These are phyloP conservation scores for Buathra laborator DNA, from an alignment of 2,888 invertebrate species.

Conservation along the genomic window DNA sequence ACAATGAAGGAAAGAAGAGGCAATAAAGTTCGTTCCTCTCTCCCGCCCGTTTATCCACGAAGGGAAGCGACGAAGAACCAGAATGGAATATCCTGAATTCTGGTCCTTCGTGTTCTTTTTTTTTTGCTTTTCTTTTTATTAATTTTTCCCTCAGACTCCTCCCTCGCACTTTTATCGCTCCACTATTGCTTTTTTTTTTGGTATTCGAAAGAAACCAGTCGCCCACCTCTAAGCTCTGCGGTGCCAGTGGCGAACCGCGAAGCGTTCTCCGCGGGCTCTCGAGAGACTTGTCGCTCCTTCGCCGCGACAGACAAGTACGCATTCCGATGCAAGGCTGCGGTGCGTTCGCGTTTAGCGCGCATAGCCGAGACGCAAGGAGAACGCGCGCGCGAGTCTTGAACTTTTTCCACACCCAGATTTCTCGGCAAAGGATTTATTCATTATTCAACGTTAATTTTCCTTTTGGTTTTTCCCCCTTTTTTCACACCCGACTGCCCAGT, in stretches of 20 bases:
- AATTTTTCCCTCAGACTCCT: slow-evolving; percentile 23
- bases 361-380: slow-evolving; percentile 51
- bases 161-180: slow-evolving; percentile 42
- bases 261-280: background rate
- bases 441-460: background rate
- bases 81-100: slow-evolving; percentile 11
- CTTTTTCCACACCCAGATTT: slow-evolving; percentile 37
- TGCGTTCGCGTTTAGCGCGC: slow-evolving; percentile 26
- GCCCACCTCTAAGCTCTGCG: slow-evolving; percentile 12
- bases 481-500: background rate
- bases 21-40: slow-evolving; percentile 8
- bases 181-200: slow-evolving; percentile 2
- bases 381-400: slow-evolving; percentile 58
- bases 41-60: background rate
- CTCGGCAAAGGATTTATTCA: slow-evolving; percentile 8
- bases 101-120: background rate
- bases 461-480: background rate
- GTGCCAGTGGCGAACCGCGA: background rate
- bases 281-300: slow-evolving; percentile 15
- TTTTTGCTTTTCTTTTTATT: background rate
- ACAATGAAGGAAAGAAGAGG: slow-evolving; percentile 31
- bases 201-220: background rate
- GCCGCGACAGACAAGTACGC: slow-evolving; percentile 61
- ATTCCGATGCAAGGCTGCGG: slow-evolving; percentile 73
- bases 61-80: background rate